Percentiles rank a stretch among this genome's conserved stretches.
Conservation (phyloP, 2,888 invertebrate genomes). For the Meiosimyza platycephala region DNA sequence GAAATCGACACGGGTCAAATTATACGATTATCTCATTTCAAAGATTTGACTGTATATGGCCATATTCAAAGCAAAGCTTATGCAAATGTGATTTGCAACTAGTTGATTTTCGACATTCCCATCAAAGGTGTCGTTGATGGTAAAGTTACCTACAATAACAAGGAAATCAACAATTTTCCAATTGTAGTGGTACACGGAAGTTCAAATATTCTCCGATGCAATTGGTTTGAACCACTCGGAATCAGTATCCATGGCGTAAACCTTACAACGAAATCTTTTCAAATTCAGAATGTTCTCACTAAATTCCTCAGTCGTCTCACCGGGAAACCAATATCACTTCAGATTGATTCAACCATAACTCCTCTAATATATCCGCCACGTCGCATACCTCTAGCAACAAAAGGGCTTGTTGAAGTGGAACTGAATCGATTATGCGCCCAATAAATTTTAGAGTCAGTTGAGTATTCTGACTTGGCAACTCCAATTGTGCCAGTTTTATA, state of each 20-base stretch:
- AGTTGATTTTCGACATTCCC: slow-evolving; percentile 34
- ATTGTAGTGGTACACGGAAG: slow-evolving; percentile 37
- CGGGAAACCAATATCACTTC: slow-evolving; percentile 31
- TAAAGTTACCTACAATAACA: slow-evolving; percentile 33
- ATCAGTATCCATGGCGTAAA: slow-evolving; percentile 39
- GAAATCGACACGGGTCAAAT: too few species aligned
- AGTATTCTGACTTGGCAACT: slow-evolving; percentile 40
- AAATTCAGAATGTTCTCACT: slow-evolving; percentile 24
- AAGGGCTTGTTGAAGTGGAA: slow-evolving; percentile 36
- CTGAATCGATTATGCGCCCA: slow-evolving; percentile 44
- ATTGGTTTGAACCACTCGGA: slow-evolving; percentile 40
- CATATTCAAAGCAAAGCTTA: slow-evolving; percentile 6
- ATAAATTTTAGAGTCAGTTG: slow-evolving; percentile 43
- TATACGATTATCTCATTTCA: too few species aligned
- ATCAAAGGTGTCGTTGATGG: slow-evolving; percentile 33
- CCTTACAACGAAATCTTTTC: neutral
- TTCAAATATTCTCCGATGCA: slow-evolving; percentile 38
- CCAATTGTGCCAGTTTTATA: slow-evolving; percentile 33
- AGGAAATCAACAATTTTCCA: slow-evolving; percentile 30
- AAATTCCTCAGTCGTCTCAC: slow-evolving; percentile 36
- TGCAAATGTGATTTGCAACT: slow-evolving; percentile 26
- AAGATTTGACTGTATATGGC: slow-evolving; percentile 23
- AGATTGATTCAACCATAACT: slow-evolving; percentile 15
- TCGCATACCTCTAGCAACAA: slow-evolving; percentile 27
- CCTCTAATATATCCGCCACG: slow-evolving; percentile 28